These are phyloP conservation scores for Congeria kusceri DNA, from an alignment of 2,888 invertebrate species.

Conservation along the genomic window DNA sequence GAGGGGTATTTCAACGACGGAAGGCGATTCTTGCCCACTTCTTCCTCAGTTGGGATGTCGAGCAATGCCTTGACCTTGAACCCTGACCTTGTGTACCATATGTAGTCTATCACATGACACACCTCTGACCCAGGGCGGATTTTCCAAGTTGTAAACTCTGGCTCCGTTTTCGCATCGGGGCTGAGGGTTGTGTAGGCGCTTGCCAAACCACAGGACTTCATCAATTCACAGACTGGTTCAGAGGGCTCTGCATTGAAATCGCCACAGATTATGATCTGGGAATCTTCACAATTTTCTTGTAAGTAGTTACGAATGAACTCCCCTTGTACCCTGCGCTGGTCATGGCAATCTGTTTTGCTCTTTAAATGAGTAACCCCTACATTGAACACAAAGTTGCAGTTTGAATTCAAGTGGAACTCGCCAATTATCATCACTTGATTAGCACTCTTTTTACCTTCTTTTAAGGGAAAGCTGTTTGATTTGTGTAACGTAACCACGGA, in stretches of 20 bases:
- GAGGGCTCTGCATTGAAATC: slow-evolving; percentile 92
- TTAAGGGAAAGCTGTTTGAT: slow-evolving; percentile 70
- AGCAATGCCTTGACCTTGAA: slow-evolving; percentile 88
- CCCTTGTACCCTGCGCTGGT: slow-evolving; percentile 77
- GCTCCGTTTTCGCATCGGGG: slow-evolving; percentile 87
- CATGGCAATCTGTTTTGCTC: slow-evolving; percentile 88
- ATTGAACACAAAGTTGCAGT: slow-evolving; percentile 86
- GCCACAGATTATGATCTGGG: slow-evolving; percentile 89
- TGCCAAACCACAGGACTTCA: slow-evolving; percentile 82
- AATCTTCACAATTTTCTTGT: slow-evolving; percentile 49
- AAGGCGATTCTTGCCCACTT: slow-evolving; percentile 89
- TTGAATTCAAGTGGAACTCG: slow-evolving; percentile 70
- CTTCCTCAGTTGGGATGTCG: slow-evolving; percentile 89
- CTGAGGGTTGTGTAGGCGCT: slow-evolving; percentile 83
- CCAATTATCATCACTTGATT: slow-evolving; percentile 88
- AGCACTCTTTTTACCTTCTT: slow-evolving; percentile 56
- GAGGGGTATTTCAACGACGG: slow-evolving; percentile 91
- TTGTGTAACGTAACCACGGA: slow-evolving; percentile 88
- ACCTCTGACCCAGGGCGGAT: slow-evolving; percentile 88
- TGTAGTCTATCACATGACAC: slow-evolving; percentile 91
- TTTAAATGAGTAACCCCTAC: slow-evolving; percentile 91
- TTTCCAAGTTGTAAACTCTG: slow-evolving; percentile 92
- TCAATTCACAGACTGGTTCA: slow-evolving; percentile 90
- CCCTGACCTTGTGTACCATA: slow-evolving; percentile 84
- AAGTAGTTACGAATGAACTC: slow-evolving; percentile 71